Evolutionary conservation across 2,888 invertebrate genomes (phyloP).

Genomic region (Euplagia quadripunctaria): DNA sequence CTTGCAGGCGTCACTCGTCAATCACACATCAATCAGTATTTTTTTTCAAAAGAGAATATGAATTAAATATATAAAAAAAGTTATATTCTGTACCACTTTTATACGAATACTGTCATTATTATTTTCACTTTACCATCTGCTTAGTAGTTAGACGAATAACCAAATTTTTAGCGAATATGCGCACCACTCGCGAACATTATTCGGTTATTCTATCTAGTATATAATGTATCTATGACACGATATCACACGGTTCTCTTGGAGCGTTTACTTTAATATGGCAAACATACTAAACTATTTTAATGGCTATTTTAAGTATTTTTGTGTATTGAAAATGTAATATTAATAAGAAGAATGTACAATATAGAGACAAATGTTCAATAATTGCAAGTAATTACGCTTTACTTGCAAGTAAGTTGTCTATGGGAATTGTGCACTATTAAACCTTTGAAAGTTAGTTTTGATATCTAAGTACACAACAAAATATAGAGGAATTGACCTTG

Average conservation of each 20-base stretch:
- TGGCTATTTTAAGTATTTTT: constrained; percentile 13
- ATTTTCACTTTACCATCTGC: not conserved
- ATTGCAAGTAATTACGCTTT: constrained; percentile 23
- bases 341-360: constrained; percentile 39
- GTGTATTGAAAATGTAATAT: constrained; percentile 29
- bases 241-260: constrained; percentile 19
- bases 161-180: not conserved
- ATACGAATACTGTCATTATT: not conserved
- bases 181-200: not conserved
- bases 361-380: not conserved
- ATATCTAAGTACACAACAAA: constrained; percentile 18
- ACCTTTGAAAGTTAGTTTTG: constrained; percentile 22
- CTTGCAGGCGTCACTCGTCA: too few relatives aligned
- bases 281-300: constrained; percentile 15
- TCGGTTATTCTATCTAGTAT: constrained; percentile 11
- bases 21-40: too few relatives aligned
- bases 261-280: constrained; percentile 43
- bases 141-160: not conserved
- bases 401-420: constrained; percentile 18
- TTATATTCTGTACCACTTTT: not conserved
- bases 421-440: constrained; percentile 43
- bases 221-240: constrained; percentile 18
- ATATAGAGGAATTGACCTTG: constrained; percentile 20
- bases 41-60: too few relatives aligned
- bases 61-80: too few relatives aligned